Conservation (phyloP, 2,888 invertebrate genomes). For the Atherix ibis region DNA sequence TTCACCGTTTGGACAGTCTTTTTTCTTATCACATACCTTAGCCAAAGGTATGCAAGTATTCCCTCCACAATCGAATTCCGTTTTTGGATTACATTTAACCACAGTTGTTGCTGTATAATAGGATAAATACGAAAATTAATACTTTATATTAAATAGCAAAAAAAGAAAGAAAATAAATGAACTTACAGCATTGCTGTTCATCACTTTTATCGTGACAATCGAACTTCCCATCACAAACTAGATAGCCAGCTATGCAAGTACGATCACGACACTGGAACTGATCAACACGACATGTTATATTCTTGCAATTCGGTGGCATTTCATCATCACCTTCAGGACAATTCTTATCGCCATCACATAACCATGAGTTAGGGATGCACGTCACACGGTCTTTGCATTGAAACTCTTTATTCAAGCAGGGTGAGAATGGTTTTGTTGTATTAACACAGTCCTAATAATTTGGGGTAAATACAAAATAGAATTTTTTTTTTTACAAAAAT, state of each 20-base stretch:
- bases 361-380: conserved; percentile 66
- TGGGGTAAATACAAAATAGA: conserved; percentile 14
- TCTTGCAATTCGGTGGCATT: conserved; percentile 43
- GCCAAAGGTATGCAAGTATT: conserved; percentile 66
- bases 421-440: conserved; percentile 36
- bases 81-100: conserved; percentile 58
- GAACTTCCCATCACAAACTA: conserved; percentile 64
- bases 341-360: conserved; percentile 72
- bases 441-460: conserved; percentile 52
- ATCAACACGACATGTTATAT: conserved; percentile 65
- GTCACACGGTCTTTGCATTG: conserved; percentile 66
- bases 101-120: no score
- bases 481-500: not conserved
- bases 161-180: conserved; percentile 6
- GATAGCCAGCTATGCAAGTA: conserved; percentile 62
- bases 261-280: conserved; percentile 75
- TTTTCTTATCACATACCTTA: conserved; percentile 69
- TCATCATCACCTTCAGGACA: conserved; percentile 75
- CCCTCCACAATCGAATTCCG: conserved; percentile 71
- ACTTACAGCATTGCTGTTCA: conserved; percentile 62
- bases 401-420: conserved; percentile 57
- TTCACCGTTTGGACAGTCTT: conserved; percentile 77
- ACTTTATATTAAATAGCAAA: conserved; percentile 2
- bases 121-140: conserved; percentile 1
- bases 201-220: conserved; percentile 80